Base-by-base conservation (phyloP, 2,888 invertebrate genomes). In the Catocala nupta region DNA sequence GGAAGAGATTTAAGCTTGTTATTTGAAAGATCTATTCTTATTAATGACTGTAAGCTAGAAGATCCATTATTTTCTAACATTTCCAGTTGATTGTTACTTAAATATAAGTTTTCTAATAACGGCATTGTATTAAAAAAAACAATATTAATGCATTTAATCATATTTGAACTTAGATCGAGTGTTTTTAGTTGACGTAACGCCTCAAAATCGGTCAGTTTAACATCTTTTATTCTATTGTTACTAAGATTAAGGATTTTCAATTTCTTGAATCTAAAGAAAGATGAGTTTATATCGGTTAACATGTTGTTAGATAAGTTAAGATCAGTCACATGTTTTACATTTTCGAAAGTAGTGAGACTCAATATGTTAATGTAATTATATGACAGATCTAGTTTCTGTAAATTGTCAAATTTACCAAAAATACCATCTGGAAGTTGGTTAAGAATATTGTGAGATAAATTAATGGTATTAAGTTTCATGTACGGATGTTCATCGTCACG, bases 241-340 rank as follows among this genome's bases (percentile, higher is more conserved):
- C 86, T 82, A 9, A 92, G 64, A 60, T 85, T 81, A 8, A 92
- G 74, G 53, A 68, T 62, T 65, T 71, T 69, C 0, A 92, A 79
- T 34, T 84, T 72, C 56, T 58, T 80, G 34, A 90, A 88, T 61
- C 87, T 80, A n/a, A 87, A 80, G 0, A 92, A 66, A 0, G 88
- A 83, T 6, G 73, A 70, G 67, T 87, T 84, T 1, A 91, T 80
- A 48, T 84, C 82, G 9, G 66, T 57, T 52, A 92, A 72, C 42
- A 75, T 76, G 48, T 91, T 91, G 48, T 82, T 63, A 2, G 89
- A 85, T 3, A 91, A 58, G 64, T 86, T 81, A n/a, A 91, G 77
- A 68, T 25, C 3, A 25, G 25, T 25, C 1, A 25, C 4, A 25
- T 25, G 25, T 60, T 73, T 83, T 3, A 84, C 64, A 2, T 90